These are phyloP conservation scores for Protonibea diacanthus DNA, from an alignment of 2,797 vertebrate species.

Conservation along the genomic window DNA sequence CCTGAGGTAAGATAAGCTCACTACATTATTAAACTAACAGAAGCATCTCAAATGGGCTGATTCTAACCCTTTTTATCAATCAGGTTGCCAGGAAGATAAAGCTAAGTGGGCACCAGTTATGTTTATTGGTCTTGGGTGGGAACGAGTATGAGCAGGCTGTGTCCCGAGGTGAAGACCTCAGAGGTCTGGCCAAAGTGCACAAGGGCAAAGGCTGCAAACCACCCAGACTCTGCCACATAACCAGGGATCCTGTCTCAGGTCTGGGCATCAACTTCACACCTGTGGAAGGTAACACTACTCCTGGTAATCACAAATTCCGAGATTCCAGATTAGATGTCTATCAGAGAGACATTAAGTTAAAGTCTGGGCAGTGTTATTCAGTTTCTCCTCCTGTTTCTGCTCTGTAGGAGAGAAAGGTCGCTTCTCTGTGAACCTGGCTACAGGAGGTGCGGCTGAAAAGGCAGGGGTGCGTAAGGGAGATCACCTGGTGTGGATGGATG, in stretches of 20 bases:
- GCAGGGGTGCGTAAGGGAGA: conserved; percentile 89
- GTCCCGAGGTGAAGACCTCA: conserved; percentile 74
- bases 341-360: background rate
- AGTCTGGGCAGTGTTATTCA: background rate
- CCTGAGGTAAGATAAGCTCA: conserved; percentile 53
- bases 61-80: conserved; percentile 6
- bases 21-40: background rate
- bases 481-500: conserved; percentile 92
- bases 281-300: conserved; percentile 76
- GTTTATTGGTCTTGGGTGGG: conserved; percentile 86
- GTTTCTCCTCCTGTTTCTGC: conserved; percentile 31
- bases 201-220: conserved; percentile 73
- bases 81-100: conserved; percentile 91
- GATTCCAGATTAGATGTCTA: conserved; percentile 11
- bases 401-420: conserved; percentile 85
- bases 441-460: conserved; percentile 88
- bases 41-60: background rate
- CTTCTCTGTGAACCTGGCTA: conserved; percentile 86
- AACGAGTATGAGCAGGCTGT: conserved; percentile 79
- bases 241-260: conserved; percentile 80
- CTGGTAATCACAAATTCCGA: conserved; percentile 4
- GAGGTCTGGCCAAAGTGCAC: conserved; percentile 47
- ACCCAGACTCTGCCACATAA: conserved; percentile 90
- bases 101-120: conserved; percentile 88
- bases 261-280: conserved; percentile 89